phyloP scores from a whole-genome alignment of 2,113 vertebrate genomes.

The Poeciliopsis prolifica region DNA sequence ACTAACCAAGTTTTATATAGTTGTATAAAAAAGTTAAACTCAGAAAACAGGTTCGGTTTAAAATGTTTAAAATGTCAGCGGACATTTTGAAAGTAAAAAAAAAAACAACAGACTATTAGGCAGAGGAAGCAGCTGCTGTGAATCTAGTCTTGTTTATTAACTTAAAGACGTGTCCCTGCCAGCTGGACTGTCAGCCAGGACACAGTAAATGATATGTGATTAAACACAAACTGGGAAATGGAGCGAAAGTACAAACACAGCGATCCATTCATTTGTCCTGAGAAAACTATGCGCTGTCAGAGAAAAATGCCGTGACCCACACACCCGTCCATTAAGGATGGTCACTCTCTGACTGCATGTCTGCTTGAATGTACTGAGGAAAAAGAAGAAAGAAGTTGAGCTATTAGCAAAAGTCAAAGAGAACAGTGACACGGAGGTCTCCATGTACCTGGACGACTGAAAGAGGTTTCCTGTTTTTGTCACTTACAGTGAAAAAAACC shows the following conservation, averaged over 20 bases:
- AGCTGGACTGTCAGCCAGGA: conserved; percentile 37
- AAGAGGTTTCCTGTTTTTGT: not conserved
- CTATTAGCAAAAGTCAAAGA: conserved; percentile 11
- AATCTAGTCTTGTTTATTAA: conserved; percentile 23
- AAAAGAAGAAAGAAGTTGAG: not conserved
- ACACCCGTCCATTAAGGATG: conserved; percentile 36
- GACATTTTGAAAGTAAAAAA: not conserved
- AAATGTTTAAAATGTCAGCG: not conserved
- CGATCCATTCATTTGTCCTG: conserved; percentile 58
- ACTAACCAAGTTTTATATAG: not conserved
- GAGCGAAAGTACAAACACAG: conserved; percentile 76
- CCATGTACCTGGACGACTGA: conserved; percentile 5
- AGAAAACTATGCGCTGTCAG: conserved; percentile 28
- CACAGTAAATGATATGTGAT: conserved; percentile 55
- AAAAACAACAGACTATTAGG: not conserved
- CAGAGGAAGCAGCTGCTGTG: conserved; percentile 20
- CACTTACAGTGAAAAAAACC: no score
- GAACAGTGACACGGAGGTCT: conserved; percentile 13
- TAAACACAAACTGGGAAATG: conserved; percentile 71
- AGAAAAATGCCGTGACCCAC: conserved; percentile 39
- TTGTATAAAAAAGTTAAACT: conserved; percentile 1
- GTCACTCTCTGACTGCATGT: conserved; percentile 41
- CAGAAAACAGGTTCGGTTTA: not conserved
- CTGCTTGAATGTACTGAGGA: conserved; percentile 25
- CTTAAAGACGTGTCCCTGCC: conserved; percentile 31